Base-by-base conservation (phyloP, 2,797 vertebrate species). In the Pelodytes ibericus region DNA sequence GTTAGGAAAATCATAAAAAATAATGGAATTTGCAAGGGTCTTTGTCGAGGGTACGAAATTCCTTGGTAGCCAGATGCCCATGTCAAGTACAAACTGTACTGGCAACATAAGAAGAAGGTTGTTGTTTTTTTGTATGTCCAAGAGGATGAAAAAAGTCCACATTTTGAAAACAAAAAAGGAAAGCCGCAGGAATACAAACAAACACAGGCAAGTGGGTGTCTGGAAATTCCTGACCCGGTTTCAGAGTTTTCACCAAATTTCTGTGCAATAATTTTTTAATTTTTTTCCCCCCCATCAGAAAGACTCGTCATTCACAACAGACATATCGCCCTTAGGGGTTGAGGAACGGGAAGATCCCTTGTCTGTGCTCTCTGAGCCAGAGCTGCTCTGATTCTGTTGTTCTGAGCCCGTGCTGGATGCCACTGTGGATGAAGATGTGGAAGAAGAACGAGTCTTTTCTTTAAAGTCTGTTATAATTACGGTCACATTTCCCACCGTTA, bases 381-480 rank as follows among this genome's bases (percentile, higher is more conserved):
- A 99, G 88, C 92, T 90, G 93, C 97, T 99, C 95, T 98, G 97
- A 91, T 99, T 96, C 92, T 97, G 97, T 81, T 97, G 97, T 93
- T 99, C 97, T 68, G 97, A 99, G 75, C 94, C 96, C 60, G 93
- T 92, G 82, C 96, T 98, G 90, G 97, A 99, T 84, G 97, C 98
- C 89, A 98, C 95, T 87, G 97, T 99, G 91, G 96, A 99, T 72
- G 97, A 99, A 2, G 97, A 99, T 0, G 97, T 99, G 80, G 97
- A 99, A 67, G 96, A 98, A 82, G 96, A 96, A 86, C 97, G 96
- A 86, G 94, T 99, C 95, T 99, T 99, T 95, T 99, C 98, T 90
- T 99, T 99, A 97, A 99, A 99, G 96, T 99, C 98, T 92, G 98
- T 99, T 88, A 99, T 99, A 90, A 99, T 99, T 89, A 99, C 98